These are phyloP conservation scores for Megaceryle torquata DNA, from an alignment of 2,113 vertebrate genomes.

Conservation along the genomic window DNA sequence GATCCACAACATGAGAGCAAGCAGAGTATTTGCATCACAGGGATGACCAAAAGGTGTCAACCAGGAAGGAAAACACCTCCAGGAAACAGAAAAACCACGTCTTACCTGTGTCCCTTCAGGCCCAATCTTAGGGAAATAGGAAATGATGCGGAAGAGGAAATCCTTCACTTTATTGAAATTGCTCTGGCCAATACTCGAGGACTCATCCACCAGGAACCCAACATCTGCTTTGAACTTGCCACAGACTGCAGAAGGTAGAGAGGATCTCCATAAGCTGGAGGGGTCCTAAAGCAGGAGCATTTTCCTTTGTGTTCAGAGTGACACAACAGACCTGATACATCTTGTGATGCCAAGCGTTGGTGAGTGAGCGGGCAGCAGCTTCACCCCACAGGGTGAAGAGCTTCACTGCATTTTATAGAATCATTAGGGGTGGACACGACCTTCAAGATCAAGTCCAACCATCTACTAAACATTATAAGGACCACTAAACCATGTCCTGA, in stretches of 20 bases:
- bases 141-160: constrained; percentile 84
- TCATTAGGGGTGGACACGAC: too few relatives aligned
- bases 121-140: constrained; percentile 86
- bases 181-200: constrained; percentile 84
- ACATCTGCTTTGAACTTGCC: constrained; percentile 82
- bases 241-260: constrained; percentile 76
- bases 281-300: not conserved
- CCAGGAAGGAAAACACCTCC: not conserved
- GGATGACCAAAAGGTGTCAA: not conserved
- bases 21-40: not conserved
- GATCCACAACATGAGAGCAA: not conserved
- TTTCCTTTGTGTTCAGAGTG: not conserved
- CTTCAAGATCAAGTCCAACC: too few relatives aligned
- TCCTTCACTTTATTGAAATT: constrained; percentile 89
- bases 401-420: not conserved
- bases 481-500: too few relatives aligned
- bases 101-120: constrained; percentile 81
- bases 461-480: too few relatives aligned
- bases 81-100: not conserved
- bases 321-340: not conserved
- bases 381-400: not conserved
- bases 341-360: rapidly evolving
- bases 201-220: constrained; percentile 89
- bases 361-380: not conserved
- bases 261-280: rapidly evolving